These are phyloP conservation scores for Sardina pilchardus DNA, from an alignment of 2,113 vertebrate species.

Conservation along the genomic window DNA sequence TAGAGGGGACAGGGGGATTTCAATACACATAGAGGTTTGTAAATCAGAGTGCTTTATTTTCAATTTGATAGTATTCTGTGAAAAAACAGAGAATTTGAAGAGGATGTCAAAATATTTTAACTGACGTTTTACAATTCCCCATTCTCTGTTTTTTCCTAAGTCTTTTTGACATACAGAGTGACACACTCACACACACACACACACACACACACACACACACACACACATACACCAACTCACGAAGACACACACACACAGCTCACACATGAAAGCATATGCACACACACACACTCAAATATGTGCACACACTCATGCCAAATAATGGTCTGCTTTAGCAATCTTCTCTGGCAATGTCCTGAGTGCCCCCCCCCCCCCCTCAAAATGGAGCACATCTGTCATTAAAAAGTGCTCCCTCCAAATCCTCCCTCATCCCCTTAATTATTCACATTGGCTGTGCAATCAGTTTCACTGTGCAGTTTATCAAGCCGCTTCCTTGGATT, in stretches of 20 bases:
- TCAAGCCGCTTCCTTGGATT: slow-evolving; percentile 69
- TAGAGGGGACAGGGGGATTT: background rate
- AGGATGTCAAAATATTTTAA: background rate
- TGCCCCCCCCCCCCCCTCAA: background rate
- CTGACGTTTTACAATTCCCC: background rate
- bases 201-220: background rate
- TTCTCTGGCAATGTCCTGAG: background rate
- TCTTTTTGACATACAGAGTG: too few relatives aligned
- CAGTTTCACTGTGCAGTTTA: slow-evolving; percentile 57
- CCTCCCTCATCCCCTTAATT: slow-evolving; percentile 71
- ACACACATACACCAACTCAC: background rate
- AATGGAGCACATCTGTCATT: slow-evolving; percentile 60
- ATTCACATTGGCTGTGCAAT: slow-evolving; percentile 72
- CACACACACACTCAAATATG: background rate
- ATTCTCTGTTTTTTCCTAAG: too few relatives aligned
- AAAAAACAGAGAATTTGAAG: background rate
- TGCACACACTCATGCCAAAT: background rate
- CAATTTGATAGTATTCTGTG: background rate
- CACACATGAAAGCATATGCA: background rate
- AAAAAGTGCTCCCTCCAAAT: slow-evolving; percentile 61
- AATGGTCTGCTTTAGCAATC: background rate
- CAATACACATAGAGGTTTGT: background rate
- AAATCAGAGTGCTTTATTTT: background rate
- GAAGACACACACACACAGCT: background rate
- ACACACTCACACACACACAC: background rate